These are phyloP conservation scores for Caenorhabditis parvicauda DNA, from an alignment of 2,888 invertebrate species.

Conservation along the genomic window DNA sequence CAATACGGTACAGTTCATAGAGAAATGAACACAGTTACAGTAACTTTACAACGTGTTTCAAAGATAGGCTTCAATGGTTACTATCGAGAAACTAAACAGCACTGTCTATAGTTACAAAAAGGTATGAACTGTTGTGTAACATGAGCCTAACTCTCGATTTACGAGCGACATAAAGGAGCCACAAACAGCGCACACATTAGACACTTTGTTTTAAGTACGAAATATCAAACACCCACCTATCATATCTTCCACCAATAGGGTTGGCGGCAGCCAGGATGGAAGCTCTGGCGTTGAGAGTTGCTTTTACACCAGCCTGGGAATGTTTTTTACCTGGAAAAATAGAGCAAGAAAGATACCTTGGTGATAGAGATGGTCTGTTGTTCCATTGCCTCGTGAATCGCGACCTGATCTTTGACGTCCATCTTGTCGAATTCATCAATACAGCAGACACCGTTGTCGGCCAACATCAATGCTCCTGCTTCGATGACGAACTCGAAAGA, in stretches of 20 bases:
- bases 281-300: slow-evolving; percentile 92
- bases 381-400: slow-evolving; percentile 99
- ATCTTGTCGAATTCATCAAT: slow-evolving; percentile 99
- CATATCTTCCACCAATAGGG: slow-evolving; percentile 94
- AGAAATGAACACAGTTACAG: too few relatives aligned
- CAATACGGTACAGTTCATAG: too few relatives aligned
- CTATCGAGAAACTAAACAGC: too few relatives aligned
- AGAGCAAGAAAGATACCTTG: slow-evolving; percentile 68
- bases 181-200: too few relatives aligned
- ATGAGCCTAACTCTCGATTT: too few relatives aligned
- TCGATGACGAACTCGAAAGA: slow-evolving; percentile 98
- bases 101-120: too few relatives aligned
- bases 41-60: too few relatives aligned
- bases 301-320: slow-evolving; percentile 68
- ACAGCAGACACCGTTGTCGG: slow-evolving; percentile 74
- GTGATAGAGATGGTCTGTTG: slow-evolving; percentile 98
- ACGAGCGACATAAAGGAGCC: too few relatives aligned
- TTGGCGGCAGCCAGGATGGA: slow-evolving; percentile 97
- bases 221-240: too few relatives aligned
- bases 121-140: not conserved
- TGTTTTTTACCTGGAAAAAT: not conserved
- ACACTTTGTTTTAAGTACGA: too few relatives aligned
- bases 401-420: slow-evolving; percentile 87
- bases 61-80: too few relatives aligned
- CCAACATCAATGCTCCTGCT: slow-evolving; percentile 98